Evolutionary conservation across 2,888 invertebrate genomes (phyloP), one percentile per base, ranked within the genome.

Genomic region (Parnassius apollo): DNA sequence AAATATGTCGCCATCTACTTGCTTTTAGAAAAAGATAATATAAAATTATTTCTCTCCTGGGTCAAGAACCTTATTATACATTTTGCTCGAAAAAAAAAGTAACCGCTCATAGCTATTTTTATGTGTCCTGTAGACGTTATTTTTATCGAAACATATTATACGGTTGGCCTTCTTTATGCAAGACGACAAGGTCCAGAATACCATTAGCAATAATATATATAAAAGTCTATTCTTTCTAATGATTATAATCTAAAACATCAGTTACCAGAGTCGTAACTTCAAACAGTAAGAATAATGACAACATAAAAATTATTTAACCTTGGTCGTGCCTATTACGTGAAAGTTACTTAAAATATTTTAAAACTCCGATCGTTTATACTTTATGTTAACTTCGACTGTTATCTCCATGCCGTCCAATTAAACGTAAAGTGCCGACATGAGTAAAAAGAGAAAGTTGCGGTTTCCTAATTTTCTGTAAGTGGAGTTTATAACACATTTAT

Each of bases 291-390:
- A 54, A 42, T 53, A 11, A 62, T 59, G 59, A 59, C 59, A 56
- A 57, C 51, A 59, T 63, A 56, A 63, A 59, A 42, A 63, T 42
- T 55, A 9, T 55, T 59, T 56, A 55, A 64, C 63, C 63, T 59
- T 64, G 63, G 46, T 55, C 44, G 12, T 51, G 61, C 59, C 62
- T 62, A 66, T 71, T 68, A 71, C 67, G 72, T 72, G 71, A 72
- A 72, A 72, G 73, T 74, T 66, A 68, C 66, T 69, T 73, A 68
- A 69, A 67, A 67, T 69, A 71, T 74, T 74, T 69, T 69, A 68
- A 74, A 70, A 72, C 71, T 67, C 66, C 70, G 70, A 70, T 71
- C 67, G 73, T 75, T 73, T 76, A 77, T 75, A 2, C 18, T 51
- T 56, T 55, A 51, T 45, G 35, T 44, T 61, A 45, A 51, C 45